Evolutionary conservation across 2,113 vertebrate genomes (phyloP), one percentile per base, ranked within the genome.

Genomic region (Harpagus bidentatus): DNA sequence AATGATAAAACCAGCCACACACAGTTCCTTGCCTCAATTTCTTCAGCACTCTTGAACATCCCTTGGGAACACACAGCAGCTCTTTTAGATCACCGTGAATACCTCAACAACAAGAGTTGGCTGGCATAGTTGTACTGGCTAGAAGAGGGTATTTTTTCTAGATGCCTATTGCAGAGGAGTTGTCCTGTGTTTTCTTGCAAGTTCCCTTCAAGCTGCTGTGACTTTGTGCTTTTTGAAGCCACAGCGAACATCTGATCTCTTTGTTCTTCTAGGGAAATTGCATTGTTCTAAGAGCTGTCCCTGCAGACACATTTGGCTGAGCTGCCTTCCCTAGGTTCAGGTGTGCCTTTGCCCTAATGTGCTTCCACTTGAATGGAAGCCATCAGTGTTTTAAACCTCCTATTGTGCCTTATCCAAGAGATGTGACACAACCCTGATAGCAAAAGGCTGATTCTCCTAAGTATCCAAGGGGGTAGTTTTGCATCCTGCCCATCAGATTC

Each of bases 221-320:
- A 55, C 20, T 97, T 83, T 23, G 67, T 92, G 59, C n/a, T 92
- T 94, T 93, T 74, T 38, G 28, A 76, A 90, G 42, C 59, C 63
- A 78, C 45, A 11, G 22, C 0, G 2, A 93, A 76, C 36, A 73
- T 83, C 87, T 88, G 66, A 90, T 62, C 63, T 78, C 63, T 83
- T 88, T 97, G 92, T 96, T 94, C 94, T 96, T 74, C 29, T 63
- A 70, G 88, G 96, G 95, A 97, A 97, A 86, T 59, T n/a, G 23
- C 88, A 74, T 92, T 97, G 95, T 97, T 96, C 79, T 32, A 36
- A 74, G 76, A 88, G 55, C 82, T 74, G 79, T 97, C 95, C 95
- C 94, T 84, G 63, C 82, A 96, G 96, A 81, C 45, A 2, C 62
- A 62, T 95, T 96, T 97, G 95, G 95, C 96, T 90, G 74, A 91